A percentile compares a stretch with the other conserved stretches of the same genome.
Conservation (phyloP, 2,888 invertebrate genomes). For the Xestia c-nigrum region DNA sequence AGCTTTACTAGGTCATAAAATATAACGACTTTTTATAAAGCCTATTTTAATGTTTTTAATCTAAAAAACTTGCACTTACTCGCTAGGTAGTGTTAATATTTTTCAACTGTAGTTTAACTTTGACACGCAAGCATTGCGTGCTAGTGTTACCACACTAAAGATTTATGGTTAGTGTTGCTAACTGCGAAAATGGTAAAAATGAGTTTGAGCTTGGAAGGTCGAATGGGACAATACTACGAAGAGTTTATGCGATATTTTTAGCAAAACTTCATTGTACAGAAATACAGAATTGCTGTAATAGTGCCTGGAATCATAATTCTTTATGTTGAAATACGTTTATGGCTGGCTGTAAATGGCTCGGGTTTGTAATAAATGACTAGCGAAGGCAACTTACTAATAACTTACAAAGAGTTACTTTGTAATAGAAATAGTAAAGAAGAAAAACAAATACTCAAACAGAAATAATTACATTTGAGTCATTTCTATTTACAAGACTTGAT, state of each 20-base stretch:
- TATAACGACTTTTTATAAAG: slow-evolving; percentile 14
- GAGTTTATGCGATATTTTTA: slow-evolving; percentile 37
- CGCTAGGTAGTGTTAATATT: slow-evolving; percentile 50
- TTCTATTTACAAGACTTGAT: neutral
- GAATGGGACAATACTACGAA: slow-evolving; percentile 31
- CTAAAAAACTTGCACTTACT: slow-evolving; percentile 33
- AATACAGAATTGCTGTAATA: slow-evolving; percentile 18
- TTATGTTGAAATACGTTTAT: slow-evolving; percentile 44
- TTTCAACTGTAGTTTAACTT: slow-evolving; percentile 54
- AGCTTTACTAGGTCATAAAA: slow-evolving; percentile 10
- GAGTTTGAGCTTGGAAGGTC: slow-evolving; percentile 50
- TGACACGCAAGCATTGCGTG: slow-evolving; percentile 65
- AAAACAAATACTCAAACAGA: slow-evolving; percentile 4
- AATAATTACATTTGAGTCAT: slow-evolving; percentile 9
- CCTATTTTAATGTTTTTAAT: slow-evolving; percentile 9
- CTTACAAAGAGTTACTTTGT: slow-evolving; percentile 51
- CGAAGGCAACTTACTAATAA: slow-evolving; percentile 30
- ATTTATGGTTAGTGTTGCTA: slow-evolving; percentile 57
- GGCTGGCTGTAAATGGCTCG: slow-evolving; percentile 27
- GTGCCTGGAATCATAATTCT: slow-evolving; percentile 38
- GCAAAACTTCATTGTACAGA: slow-evolving; percentile 34
- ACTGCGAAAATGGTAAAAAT: slow-evolving; percentile 54
- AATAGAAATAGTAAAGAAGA: neutral
- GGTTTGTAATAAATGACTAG: slow-evolving; percentile 38
- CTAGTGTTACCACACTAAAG: slow-evolving; percentile 54